Percentiles rank a stretch among this genome's conserved stretches.
These are phyloP conservation scores for Mercenaria mercenaria DNA, from an alignment of 1,140 invertebrate genomes.

Conservation along the genomic window DNA sequence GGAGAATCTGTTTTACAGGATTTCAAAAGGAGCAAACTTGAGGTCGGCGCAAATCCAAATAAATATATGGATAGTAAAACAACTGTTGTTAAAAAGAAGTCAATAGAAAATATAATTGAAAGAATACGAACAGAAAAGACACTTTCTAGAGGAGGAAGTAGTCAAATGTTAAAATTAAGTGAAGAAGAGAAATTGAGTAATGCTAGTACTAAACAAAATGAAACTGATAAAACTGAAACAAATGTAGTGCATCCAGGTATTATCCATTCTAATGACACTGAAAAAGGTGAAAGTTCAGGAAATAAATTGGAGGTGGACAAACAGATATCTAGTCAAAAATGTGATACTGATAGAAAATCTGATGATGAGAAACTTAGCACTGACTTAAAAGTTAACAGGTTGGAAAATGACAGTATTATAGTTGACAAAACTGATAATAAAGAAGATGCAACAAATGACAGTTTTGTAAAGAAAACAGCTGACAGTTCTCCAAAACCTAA, in stretches of 20 bases:
- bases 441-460: background rate
- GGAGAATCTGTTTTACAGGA: background rate
- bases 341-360: background rate
- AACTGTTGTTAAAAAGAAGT: slow-evolving; percentile 30
- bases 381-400: background rate
- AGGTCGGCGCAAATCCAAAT: background rate
- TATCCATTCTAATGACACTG: background rate
- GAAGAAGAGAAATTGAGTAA: background rate
- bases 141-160: background rate
- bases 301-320: background rate
- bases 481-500: background rate
- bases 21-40: slow-evolving; percentile 31
- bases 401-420: background rate
- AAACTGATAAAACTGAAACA: slow-evolving; percentile 1
- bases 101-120: slow-evolving; percentile 60
- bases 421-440: background rate
- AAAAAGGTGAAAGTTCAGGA: background rate
- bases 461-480: background rate
- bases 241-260: background rate
- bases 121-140: slow-evolving; percentile 58
- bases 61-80: background rate
- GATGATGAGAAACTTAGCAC: background rate
- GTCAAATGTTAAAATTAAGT: background rate
- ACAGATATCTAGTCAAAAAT: background rate
- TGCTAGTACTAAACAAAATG: background rate